Evolutionary conservation across 2,113 vertebrate genomes (phyloP), one percentile per base, ranked within the genome.

Genomic region (Pitta sordida): DNA sequence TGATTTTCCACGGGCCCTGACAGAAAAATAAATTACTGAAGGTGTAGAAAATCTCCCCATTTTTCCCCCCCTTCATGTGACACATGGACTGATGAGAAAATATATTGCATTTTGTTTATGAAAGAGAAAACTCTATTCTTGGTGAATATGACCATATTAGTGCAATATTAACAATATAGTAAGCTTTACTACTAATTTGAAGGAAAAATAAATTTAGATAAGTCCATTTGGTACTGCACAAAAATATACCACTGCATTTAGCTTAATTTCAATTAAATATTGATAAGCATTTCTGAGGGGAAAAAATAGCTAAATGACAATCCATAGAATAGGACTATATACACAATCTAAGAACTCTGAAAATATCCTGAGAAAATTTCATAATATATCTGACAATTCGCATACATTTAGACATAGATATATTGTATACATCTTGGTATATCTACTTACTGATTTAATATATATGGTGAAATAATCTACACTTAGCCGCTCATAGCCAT

Each of bases 51-150:
- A 44, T 44, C 43, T 44, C 17, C 43, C 43, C 14, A 16, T 18
- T 44, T 44, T 44, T 44, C 43, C 17, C 17, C 16, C 43, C 43
- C 19, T 44, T 44, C 43, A 19, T 19, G 34, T 27, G 19, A 18
- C 43, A 44, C 21, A 37, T 27, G 19, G 21, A 34, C 4, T 48
- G 11, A 64, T 58, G 26, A 9, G 36, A 86, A 91, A 83, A 65
- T 59, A 70, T 0, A 0, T 59, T 73, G 16, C 8, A 41, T 2
- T 55, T 69, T 7, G 19, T 64, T 32, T 83, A 65, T 41, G 6
- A 62, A 81, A 34, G 10, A 53, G 11, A 56, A 68, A 36, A 36
- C 18, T 48, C 2, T 46, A 8, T 62, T 63, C 29, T 37, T 15
- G 3, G 8, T 37, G 51, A 83, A 22, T 37, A 34, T 1, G 1